These are phyloP conservation scores for Luidia sarsii DNA, from an alignment of 53 echinoderm and acorn worm species.

Conservation along the genomic window DNA sequence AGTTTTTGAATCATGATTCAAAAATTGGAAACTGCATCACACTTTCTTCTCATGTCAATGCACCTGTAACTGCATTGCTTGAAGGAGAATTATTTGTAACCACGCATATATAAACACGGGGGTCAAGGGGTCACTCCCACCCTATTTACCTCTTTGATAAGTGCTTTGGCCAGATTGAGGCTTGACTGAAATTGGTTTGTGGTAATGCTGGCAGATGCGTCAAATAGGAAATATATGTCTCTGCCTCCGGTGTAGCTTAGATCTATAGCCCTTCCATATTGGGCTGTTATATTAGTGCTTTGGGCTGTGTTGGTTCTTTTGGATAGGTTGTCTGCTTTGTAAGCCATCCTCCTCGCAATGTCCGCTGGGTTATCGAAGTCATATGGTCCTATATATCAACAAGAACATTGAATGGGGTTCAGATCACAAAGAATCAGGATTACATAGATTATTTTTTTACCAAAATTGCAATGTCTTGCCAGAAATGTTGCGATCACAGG, in stretches of 20 bases:
- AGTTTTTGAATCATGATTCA: no score
- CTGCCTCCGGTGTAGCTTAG: constrained; percentile 21
- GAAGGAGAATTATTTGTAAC: no score
- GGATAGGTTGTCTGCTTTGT: not conserved
- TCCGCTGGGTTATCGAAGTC: constrained; percentile 49
- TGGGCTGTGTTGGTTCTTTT: not conserved
- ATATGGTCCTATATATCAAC: constrained; percentile 5
- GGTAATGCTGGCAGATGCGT: constrained; percentile 53
- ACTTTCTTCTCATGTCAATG: no score
- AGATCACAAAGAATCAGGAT: no score
- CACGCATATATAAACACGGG: no score
- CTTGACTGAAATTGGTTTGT: constrained; percentile 6
- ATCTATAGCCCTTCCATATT: constrained; percentile 32
- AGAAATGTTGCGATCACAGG: no score
- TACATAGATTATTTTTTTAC: no score
- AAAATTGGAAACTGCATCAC: no score
- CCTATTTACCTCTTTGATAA: constrained; percentile 53
- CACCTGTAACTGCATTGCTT: no score
- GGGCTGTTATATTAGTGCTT: not conserved
- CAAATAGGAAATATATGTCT: constrained; percentile 65
- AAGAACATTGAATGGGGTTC: no score
- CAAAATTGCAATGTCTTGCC: no score
- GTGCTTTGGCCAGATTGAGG: constrained; percentile 41
- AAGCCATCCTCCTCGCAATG: constrained; percentile 17
- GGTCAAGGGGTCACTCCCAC: not conserved